Evolutionary conservation across 1,140 invertebrate species (phyloP), one percentile per base, ranked within the genome.

Genomic region (Musca domestica): DNA sequence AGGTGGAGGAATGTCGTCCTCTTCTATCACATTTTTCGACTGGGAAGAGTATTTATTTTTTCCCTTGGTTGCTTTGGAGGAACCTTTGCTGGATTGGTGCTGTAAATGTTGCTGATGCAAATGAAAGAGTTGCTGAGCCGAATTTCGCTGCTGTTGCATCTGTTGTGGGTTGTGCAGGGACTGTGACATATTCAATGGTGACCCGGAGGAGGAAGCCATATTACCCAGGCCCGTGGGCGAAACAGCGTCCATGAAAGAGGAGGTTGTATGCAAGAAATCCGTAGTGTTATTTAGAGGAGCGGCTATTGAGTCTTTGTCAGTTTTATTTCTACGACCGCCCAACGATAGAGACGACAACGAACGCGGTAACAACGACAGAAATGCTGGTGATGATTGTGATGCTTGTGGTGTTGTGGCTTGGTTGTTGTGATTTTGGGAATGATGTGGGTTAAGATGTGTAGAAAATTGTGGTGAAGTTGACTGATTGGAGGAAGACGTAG

Each of bases 361-460:
- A 70, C 86, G 80, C 65, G 86, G 86, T 65, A 87, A 75, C 4
- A 84, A 83, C 73, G 83, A 84, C 7, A 88, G 82, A 70, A 82
- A 81, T 71, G 79, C 80, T 64, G 78, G 80, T 71, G 76, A 81
- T 54, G 74, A 73, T 66, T 74, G 73, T 68, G 69, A 66, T 47
- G 73, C 65, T 74, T 52, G 73, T 70, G 71, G 72, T 72, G 73
- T 75, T 56, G 71, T 75, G 54, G 74, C 71, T 69, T 73, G 74
- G 69, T 72, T 75, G 51, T 73, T 72, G 71, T 72, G 75, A 71
- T 72, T 76, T 23, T 68, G 71, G 19, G 66, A 71, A 66, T 74
- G 75, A 48, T 76, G 74, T 49, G 73, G 71, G 71, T 70, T 69
- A 70, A 69, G 69, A 71, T 72, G 73, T 75, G 65, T 70, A 41